Conservation (phyloP, 30 jellyfish, hydroid and myxozoan species). For the Hydractinia echinata region DNA sequence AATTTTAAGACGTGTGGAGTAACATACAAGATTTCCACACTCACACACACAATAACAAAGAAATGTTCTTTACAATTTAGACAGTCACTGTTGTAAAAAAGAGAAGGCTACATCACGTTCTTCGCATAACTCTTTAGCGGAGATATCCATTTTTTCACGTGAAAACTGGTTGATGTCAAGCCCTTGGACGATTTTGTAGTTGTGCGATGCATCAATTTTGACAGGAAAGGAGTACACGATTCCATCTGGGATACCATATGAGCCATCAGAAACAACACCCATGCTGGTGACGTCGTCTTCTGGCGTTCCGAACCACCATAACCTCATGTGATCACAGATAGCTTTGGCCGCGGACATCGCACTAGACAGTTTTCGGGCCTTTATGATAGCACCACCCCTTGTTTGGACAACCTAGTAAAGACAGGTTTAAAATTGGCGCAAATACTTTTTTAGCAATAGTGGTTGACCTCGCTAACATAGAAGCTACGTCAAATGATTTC, state of each 20-base stretch:
- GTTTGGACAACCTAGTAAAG: constrained; percentile 56
- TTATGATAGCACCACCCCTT: constrained; percentile 97
- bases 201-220: constrained; percentile 57
- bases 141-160: constrained; percentile 83
- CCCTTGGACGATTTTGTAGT: constrained; percentile 81
- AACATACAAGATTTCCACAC: no score
- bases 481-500: no score
- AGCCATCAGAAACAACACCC: constrained; percentile 97
- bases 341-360: constrained; percentile 99
- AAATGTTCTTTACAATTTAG: no score
- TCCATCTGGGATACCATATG: constrained; percentile 94
- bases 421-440: background rate
- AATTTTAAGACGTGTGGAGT: no score
- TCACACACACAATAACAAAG: no score
- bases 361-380: constrained; percentile 97
- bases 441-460: background rate
- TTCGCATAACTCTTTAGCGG: constrained; percentile 81
- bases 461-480: no score
- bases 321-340: constrained; percentile 90
- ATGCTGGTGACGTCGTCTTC: constrained; percentile 78
- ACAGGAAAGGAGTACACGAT: constrained; percentile 89
- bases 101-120: constrained; percentile 72
- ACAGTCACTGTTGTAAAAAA: constrained; percentile 66
- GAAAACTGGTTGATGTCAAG: constrained; percentile 80
- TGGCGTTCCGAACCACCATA: constrained; percentile 98